Conservation (phyloP, 23 tunicate species). For the Halocynthia aurantium region DNA sequence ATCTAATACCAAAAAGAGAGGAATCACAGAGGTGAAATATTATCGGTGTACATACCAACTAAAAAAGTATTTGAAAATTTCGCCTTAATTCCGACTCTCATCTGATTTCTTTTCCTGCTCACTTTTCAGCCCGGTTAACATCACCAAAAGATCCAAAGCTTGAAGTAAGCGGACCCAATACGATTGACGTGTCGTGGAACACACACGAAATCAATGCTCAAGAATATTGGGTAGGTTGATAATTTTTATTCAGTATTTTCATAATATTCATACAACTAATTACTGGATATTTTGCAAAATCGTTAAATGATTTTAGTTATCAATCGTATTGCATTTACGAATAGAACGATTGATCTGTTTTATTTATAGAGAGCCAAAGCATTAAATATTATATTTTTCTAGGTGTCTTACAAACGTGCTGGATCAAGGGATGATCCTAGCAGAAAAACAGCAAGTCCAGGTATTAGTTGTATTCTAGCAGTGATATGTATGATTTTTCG, state of each 20-base stretch:
- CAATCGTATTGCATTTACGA: not conserved
- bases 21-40: not conserved
- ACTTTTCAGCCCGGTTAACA: conserved; percentile 56
- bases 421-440: conserved; percentile 64
- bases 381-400: not conserved
- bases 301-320: not conserved
- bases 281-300: not conserved
- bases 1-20: no score
- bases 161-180: conserved; percentile 41
- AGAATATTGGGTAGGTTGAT: conserved; percentile 67
- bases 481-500: not conserved
- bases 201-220: conserved; percentile 71
- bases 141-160: conserved; percentile 58
- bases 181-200: conserved; percentile 63
- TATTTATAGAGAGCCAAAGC: not conserved
- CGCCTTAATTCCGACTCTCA: not conserved
- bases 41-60: not conserved
- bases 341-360: not conserved
- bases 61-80: not conserved
- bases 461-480: not conserved
- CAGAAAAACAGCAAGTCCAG: conserved; percentile 48
- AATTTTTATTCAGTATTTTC: not conserved
- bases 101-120: not conserved
- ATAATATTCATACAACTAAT: not conserved
- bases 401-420: conserved; percentile 87